Base-by-base conservation (phyloP, 1,140 invertebrate species). In the Holcopasites calliopsidis region DNA sequence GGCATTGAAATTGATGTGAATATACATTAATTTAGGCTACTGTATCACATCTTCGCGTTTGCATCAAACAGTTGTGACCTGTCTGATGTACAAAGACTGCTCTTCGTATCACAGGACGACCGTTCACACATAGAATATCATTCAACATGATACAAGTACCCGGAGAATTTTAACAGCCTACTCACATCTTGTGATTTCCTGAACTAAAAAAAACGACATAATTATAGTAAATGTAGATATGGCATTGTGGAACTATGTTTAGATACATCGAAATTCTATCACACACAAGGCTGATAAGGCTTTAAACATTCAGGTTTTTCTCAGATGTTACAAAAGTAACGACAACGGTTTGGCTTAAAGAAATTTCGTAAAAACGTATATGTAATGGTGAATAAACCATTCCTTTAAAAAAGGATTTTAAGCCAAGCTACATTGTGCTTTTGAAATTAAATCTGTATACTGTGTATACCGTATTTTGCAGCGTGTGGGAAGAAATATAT, bases 361-460 rank as follows among this genome's bases (percentile, higher is more conserved):
- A 42, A 33, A 69, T 60, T 40, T 31, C 26, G 60, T 49, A 26
- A 52, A 31, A n/a, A 52, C 16, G 31, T 42, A 40, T 26, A 49
- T n/a, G n/a, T 47, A 50, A 40, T 7, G 42, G 13, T 6, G 70
- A 50, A 65, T 52, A 31, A 38, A 64, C 28, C 33, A 23, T 78
- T 54, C 21, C 26, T 11, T 61, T 83, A 78, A 23, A 57, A 38
- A 75, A 80, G 78, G 74, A 81, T 84, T 82, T 85, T 86, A 85
- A 90, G 87, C 80, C 88, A 89, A 85, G 82, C 86, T 85, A 76
- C 80, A 69, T n/a, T 76, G 80, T 87, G 83, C 88, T 89, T 90
- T 91, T 89, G 86, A 86, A 85, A 77, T 89, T 90, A 87, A 90
- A 88, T 89, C 86, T 91, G 90, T 91, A 91, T 91, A 91, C 90